phyloP scores from a whole-genome alignment of 2,888 invertebrate genomes.

The Aspidapion aeneum region DNA sequence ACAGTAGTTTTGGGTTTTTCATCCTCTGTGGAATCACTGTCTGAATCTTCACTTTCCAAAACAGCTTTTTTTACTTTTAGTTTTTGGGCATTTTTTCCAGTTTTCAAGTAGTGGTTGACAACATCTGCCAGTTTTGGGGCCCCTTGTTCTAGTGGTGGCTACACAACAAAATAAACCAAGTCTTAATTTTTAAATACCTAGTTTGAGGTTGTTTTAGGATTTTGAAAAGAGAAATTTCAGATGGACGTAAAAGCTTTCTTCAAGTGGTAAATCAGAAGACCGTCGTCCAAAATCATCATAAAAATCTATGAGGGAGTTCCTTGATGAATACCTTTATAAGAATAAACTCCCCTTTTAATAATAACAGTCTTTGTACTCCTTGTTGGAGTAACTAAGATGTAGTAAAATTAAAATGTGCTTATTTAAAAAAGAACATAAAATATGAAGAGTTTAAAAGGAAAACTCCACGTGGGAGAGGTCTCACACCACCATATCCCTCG shows the following conservation, averaged over 20 bases:
- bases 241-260: constrained; percentile 10
- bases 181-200: no score
- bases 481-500: no score
- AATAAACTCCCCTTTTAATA: no score
- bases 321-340: no score
- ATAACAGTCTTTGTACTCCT: no score
- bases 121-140: constrained; percentile 17
- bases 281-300: constrained; percentile 32
- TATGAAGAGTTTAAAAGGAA: no score
- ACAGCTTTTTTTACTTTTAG: not conserved
- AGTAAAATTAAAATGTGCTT: no score
- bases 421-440: no score
- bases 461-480: no score
- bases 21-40: constrained; percentile 7
- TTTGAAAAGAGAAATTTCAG: no score
- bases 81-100: constrained; percentile 16
- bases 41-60: constrained; percentile 16
- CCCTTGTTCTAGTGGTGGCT: constrained; percentile 16
- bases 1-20: constrained; percentile 8
- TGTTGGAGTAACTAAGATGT: no score
- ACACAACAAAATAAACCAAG: constrained; percentile 5
- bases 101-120: constrained; percentile 14
- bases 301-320: constrained; percentile 13
- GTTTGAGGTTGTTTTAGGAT: no score
- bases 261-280: constrained; percentile 43